Conservation (phyloP, 2,113 vertebrate genomes). For the Ptilorrhoa leucosticta region DNA sequence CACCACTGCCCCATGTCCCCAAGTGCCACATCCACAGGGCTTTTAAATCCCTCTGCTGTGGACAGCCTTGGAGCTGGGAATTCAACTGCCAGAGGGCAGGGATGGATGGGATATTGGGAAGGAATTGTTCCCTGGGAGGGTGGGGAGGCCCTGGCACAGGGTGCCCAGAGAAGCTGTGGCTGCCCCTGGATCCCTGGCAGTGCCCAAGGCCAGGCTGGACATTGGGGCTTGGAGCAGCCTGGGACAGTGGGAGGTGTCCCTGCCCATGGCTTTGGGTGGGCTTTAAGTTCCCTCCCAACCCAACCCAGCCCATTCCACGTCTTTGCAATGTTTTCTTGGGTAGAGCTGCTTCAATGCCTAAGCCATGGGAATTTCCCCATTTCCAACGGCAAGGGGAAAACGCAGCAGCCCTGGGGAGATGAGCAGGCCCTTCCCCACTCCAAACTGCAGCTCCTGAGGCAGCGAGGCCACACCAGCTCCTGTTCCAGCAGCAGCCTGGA, state of each 20-base stretch:
- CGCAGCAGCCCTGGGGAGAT: accelerated
- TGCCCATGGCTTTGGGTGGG: neutral
- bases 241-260: neutral
- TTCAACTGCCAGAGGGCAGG: neutral
- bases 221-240: neutral
- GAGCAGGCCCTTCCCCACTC: neutral
- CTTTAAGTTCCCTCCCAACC: accelerated
- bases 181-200: neutral
- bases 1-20: neutral
- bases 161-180: neutral
- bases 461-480: neutral
- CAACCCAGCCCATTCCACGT: neutral
- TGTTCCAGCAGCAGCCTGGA: neutral
- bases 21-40: neutral
- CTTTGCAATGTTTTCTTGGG: neutral
- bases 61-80: neutral
- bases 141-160: neutral
- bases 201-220: neutral
- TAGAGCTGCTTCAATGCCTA: accelerated
- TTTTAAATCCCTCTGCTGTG: neutral
- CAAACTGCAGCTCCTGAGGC: neutral
- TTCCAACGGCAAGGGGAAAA: neutral
- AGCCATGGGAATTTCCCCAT: neutral
- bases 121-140: neutral
- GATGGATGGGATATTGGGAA: accelerated